Evolutionary conservation across 2,888 invertebrate species (phyloP), one percentile per base, ranked within the genome.

Genomic region (Drosophila mercatorum): DNA sequence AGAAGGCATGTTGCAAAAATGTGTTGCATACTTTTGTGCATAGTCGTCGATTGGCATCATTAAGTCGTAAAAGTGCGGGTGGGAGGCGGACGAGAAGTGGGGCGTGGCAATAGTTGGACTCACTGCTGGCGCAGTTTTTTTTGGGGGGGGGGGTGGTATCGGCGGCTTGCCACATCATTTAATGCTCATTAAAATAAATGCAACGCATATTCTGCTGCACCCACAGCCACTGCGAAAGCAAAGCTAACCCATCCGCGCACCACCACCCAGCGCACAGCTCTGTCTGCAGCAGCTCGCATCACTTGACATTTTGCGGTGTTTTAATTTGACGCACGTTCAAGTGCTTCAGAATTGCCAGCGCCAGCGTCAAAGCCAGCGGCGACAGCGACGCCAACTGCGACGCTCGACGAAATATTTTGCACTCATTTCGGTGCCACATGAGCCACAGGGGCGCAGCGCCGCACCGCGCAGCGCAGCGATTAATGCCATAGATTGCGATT

Each of bases 131-230:
- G 14, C 3, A 28, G 28, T 41, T 34, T 5, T 34, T 31, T 17
- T 31, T 17, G 28, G 31, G 41, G 31, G 31, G 28, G 31, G 41
- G 31, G 31, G 60, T 11, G 12, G 44, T 49, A 52, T 58, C 71
- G 73, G 74, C 52, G 78, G 76, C 79, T 79, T 81, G 83, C 83
- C 83, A 83, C 83, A 84, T 86, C 87, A 84, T 86, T 84, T 83
- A 86, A 81, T 80, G 87, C 84, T 84, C 87, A 84, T 84, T 84
- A 83, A 84, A 86, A 84, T 81, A 84, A 83, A 86, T 80, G 80
- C 83, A 69, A 72, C 57, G 78, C 70, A 63, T 70, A 73, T 74
- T 62, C 78, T 75, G 34, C n/a, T 66, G 49, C 64, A 67, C 3
- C 31, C 31, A 11, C 11, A 1, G 40, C 28, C n/a, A 5, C 28